These are phyloP conservation scores for Eonycteris spelaea DNA, from an alignment of 2,113 vertebrate genomes.

Conservation along the genomic window DNA sequence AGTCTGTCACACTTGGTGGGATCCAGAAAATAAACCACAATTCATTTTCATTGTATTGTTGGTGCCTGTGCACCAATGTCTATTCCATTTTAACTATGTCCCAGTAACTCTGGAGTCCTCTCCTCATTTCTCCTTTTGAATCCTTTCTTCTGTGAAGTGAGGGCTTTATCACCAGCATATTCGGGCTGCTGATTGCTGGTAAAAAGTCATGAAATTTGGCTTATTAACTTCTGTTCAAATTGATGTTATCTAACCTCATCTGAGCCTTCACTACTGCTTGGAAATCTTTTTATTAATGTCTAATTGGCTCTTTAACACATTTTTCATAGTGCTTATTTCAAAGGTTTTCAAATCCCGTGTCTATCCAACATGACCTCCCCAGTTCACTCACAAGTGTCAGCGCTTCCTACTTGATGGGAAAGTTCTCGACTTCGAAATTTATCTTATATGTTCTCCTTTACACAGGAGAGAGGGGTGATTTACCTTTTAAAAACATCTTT, in stretches of 20 bases:
- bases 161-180: not conserved
- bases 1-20: not conserved
- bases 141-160: constrained; percentile 21
- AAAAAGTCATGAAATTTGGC: constrained; percentile 46
- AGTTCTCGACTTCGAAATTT: not conserved
- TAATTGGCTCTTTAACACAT: constrained; percentile 51
- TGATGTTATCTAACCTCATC: constrained; percentile 44
- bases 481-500: not conserved
- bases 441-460: not conserved
- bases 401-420: not conserved
- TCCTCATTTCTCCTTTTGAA: not conserved
- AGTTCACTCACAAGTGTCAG: not conserved
- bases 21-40: not conserved
- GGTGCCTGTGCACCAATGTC: not conserved
- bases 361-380: not conserved
- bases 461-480: not conserved
- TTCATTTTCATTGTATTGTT: not conserved
- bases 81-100: not conserved
- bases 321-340: constrained; percentile 44
- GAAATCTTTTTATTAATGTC: constrained; percentile 49
- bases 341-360: constrained; percentile 16
- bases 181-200: not conserved
- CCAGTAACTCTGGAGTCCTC: not conserved
- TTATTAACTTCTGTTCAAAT: constrained; percentile 56
- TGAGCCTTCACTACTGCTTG: constrained; percentile 11